Conservation (phyloP, 2,888 invertebrate species). For the Drosophila mayaguana region DNA sequence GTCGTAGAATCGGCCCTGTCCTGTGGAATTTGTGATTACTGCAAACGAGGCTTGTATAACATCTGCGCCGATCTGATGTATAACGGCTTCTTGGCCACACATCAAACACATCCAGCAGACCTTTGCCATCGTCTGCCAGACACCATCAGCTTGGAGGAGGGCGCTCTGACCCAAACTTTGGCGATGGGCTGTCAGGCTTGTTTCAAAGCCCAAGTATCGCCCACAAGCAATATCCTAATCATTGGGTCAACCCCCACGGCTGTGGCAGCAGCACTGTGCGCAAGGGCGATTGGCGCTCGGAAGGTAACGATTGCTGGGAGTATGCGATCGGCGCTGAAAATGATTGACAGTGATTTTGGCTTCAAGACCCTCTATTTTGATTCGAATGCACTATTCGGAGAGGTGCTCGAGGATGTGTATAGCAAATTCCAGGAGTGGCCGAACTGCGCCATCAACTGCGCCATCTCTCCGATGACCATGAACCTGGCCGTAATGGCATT, state of each 20-base stretch:
- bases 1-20: conserved; percentile 96
- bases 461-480: conserved; percentile 75
- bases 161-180: conserved; percentile 72
- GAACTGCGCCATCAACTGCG: conserved; percentile 80
- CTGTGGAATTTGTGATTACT: conserved; percentile 93
- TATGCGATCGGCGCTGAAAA: conserved; percentile 48
- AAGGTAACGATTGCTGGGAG: conserved; percentile 70
- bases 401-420: conserved; percentile 65
- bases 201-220: conserved; percentile 66
- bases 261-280: conserved; percentile 75
- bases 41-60: conserved; percentile 87
- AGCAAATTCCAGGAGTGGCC: conserved; percentile 66
- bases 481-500: conserved; percentile 77
- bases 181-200: conserved; percentile 81
- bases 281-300: conserved; percentile 75
- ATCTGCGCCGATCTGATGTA: conserved; percentile 75
- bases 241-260: conserved; percentile 78
- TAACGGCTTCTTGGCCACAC: conserved; percentile 76
- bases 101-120: conserved; percentile 77
- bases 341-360: conserved; percentile 59
- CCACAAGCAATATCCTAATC: conserved; percentile 76
- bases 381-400: conserved; percentile 48
- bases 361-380: conserved; percentile 65
- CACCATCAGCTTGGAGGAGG: conserved; percentile 68
- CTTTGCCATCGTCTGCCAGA: conserved; percentile 79